Conservation (phyloP, 2,797 vertebrate species). For the Epinephelus coioides region DNA sequence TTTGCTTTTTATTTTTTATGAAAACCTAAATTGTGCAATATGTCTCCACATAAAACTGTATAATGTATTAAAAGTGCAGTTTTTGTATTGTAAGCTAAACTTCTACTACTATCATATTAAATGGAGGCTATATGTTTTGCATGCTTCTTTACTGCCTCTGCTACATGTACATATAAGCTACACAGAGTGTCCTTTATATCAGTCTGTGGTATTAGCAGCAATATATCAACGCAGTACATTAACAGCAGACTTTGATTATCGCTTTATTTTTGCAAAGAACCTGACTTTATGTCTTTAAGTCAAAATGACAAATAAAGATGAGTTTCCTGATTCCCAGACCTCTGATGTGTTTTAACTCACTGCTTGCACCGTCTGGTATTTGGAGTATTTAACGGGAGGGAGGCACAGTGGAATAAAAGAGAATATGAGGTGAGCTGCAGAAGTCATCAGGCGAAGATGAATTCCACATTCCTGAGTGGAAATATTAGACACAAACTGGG, state of each 20-base stretch:
- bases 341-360: slow-evolving; percentile 39
- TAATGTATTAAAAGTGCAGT: slow-evolving; percentile 39
- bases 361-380: slow-evolving; percentile 63
- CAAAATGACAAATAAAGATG: slow-evolving; percentile 47
- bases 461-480: slow-evolving; percentile 72
- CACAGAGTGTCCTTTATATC: background rate
- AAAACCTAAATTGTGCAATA: slow-evolving; percentile 39
- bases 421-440: slow-evolving; percentile 64
- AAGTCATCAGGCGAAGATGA: slow-evolving; percentile 72
- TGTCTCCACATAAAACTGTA: slow-evolving; percentile 37
- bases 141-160: slow-evolving; percentile 44
- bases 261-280: slow-evolving; percentile 20
- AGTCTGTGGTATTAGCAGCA: slow-evolving; percentile 5
- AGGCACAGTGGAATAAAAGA: slow-evolving; percentile 31
- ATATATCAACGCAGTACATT: slow-evolving; percentile 16
- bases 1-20: slow-evolving; percentile 25
- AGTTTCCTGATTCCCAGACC: slow-evolving; percentile 21
- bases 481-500: slow-evolving; percentile 58
- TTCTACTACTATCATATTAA: background rate
- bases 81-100: slow-evolving; percentile 38
- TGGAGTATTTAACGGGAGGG: slow-evolving; percentile 47
- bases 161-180: slow-evolving; percentile 43
- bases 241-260: background rate
- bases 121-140: slow-evolving; percentile 31
- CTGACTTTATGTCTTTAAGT: slow-evolving; percentile 9